These are phyloP conservation scores for Ranitomeya imitator DNA, from an alignment of 2,113 vertebrate genomes.

Conservation along the genomic window DNA sequence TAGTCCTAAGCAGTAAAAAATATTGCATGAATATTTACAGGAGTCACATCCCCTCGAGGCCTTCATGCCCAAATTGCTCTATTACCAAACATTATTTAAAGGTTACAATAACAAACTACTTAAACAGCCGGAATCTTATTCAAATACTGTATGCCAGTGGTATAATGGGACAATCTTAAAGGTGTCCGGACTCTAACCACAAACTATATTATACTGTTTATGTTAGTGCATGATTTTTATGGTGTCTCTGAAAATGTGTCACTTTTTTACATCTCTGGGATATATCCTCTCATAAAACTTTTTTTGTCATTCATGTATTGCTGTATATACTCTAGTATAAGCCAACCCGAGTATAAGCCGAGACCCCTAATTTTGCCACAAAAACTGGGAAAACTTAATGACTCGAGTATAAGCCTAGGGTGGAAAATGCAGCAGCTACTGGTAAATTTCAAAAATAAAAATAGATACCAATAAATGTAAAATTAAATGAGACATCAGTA, in stretches of 20 bases:
- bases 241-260: no score
- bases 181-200: not conserved
- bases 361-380: no score
- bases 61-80: conserved; percentile 8
- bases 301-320: no score
- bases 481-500: no score
- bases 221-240: not conserved
- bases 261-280: no score
- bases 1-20: conserved; percentile 6
- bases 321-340: no score
- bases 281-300: not conserved
- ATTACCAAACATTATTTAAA: conserved; percentile 13
- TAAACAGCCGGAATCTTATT: not conserved
- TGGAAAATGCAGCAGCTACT: no score
- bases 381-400: no score
- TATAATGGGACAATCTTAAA: not conserved
- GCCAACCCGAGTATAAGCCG: no score
- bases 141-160: not conserved
- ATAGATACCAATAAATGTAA: no score
- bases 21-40: conserved; percentile 37
- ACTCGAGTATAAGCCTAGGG: no score
- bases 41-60: not conserved
- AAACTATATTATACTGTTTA: conserved; percentile 5
- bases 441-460: no score
- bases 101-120: conserved; percentile 41